Percentiles rank a stretch among this genome's conserved stretches.
Conservation (phyloP, 2,113 vertebrate genomes). For the Xiphias gladius region DNA sequence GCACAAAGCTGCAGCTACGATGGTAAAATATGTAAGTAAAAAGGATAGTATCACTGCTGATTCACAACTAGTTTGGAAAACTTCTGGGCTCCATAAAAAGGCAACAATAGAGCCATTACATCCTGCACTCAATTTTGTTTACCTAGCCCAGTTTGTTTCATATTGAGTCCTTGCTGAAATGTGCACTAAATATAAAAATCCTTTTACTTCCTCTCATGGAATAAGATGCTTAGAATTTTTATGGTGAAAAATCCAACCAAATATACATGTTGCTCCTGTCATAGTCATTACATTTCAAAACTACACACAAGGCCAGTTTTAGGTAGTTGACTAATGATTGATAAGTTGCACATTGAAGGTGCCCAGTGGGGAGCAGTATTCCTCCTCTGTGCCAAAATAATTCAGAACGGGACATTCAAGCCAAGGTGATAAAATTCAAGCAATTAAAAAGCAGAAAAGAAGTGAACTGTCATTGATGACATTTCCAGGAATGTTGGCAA, state of each 20-base stretch:
- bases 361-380: neutral
- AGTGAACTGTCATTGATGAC: neutral
- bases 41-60: neutral
- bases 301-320: neutral
- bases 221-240: neutral
- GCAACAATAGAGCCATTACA: slow-evolving; percentile 11
- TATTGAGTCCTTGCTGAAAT: slow-evolving; percentile 4
- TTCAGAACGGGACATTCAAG: neutral
- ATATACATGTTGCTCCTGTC: neutral
- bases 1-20: slow-evolving; percentile 3
- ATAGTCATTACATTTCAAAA: neutral
- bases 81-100: slow-evolving; percentile 4
- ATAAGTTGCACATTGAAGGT: slow-evolving; percentile 13
- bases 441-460: neutral
- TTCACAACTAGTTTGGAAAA: slow-evolving; percentile 12
- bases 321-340: neutral
- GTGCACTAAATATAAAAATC: neutral
- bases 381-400: neutral
- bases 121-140: slow-evolving; percentile 2
- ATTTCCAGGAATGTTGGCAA: slow-evolving; percentile 22
- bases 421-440: slow-evolving; percentile 11
- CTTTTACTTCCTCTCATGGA: neutral
- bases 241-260: neutral
- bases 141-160: neutral
- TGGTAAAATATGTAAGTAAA: slow-evolving; percentile 8